phyloP scores from a whole-genome alignment of 37 sponge, comb jelly and placozoan genomes.

The Ephydatia muelleri region DNA sequence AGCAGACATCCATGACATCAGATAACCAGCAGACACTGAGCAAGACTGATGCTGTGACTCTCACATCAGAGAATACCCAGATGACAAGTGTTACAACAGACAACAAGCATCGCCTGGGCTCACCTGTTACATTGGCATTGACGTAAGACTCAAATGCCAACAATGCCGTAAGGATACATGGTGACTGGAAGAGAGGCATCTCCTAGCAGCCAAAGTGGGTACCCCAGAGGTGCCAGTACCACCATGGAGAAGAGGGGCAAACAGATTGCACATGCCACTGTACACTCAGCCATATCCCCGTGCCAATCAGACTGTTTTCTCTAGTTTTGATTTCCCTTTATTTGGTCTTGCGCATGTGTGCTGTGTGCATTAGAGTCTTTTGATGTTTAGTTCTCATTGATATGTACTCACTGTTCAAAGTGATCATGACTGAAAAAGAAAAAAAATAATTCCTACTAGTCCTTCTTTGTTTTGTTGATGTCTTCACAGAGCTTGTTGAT shows the following conservation, averaged over 20 bases:
- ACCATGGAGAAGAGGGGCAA: background rate
- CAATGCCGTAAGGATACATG: no score
- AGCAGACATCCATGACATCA: no score
- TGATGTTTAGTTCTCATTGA: background rate
- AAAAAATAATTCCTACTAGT: conserved; percentile 12
- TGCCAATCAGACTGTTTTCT: no score
- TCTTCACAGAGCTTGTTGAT: conserved; percentile 28
- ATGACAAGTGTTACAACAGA: no score
- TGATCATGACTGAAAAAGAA: background rate
- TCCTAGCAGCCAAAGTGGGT: no score
- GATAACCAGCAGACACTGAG: no score
- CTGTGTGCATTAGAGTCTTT: background rate
- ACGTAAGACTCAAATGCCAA: no score
- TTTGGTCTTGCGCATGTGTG: background rate
- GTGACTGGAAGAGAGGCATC: background rate
- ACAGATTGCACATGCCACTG: background rate
- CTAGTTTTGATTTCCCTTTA: no score
- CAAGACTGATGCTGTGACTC: no score
- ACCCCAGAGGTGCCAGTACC: background rate
- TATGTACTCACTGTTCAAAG: background rate
- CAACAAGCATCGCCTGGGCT: no score
- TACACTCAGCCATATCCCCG: background rate
- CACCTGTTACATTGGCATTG: no score
- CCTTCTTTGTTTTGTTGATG: conserved; percentile 48
- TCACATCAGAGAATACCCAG: no score